Evolutionary conservation across 2,888 invertebrate species (phyloP), one percentile per base, ranked within the genome.

Genomic region (Caradrina kadenii): DNA sequence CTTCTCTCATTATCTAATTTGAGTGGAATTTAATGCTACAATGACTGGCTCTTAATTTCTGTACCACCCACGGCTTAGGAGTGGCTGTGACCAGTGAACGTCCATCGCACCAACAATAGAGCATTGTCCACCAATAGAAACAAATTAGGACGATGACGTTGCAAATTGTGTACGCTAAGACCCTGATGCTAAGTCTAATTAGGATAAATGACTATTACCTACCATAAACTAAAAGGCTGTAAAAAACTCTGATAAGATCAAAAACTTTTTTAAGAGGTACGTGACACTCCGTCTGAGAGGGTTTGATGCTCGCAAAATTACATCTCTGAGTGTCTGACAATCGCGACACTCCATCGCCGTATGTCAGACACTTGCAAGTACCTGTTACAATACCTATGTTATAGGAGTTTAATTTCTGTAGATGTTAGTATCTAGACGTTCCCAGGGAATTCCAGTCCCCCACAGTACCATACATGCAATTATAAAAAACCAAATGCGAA

Each of bases 31-130:
- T 92, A 91, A 94, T 91, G 92, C 91, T 92, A 93, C 92, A 94
- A 94, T 94, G 93, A 93, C 92, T 90, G 87, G 89, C 86, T 91
- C 85, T 86, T 94, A 92, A 94, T 94, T 93, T 93, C 91, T 93
- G 94, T 94, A 94, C 94, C 95, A 93, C 95, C 94, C 93, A 94
- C 92, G 83, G 91, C 19, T 76, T 42, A 62, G 39, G 63, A 86
- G 70, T 74, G 72, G 74, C 74, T 73, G 70, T 63, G 79, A 76
- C 71, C 76, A 81, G 80, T 73, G 79, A 78, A 66, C 82, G 79
- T 67, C 77, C 82, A 72, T 79, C 82, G 77, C 62, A 49, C 76
- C 81, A 90, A 92, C 91, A 94, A 94, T 89, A 83, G 85, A 84
- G 86, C 86, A 90, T 93, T 93, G 93, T 94, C 86, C 89, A 86